Evolutionary conservation across 2,888 invertebrate species (phyloP), one percentile per base, ranked within the genome.

Genomic region (Drosophila pegasa): DNA sequence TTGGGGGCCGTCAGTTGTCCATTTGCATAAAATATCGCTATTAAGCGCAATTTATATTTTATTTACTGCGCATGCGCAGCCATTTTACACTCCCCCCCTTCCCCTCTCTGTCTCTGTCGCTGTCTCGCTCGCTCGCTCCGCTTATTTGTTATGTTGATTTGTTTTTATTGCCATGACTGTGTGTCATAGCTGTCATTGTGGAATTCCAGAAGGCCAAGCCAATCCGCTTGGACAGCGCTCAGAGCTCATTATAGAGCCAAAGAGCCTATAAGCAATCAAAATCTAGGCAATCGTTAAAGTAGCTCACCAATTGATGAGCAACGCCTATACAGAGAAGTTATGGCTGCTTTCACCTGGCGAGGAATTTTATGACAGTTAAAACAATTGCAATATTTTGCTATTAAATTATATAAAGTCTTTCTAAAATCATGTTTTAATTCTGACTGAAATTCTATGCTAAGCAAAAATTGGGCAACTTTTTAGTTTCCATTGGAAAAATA

Each of bases 21-120:
- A 86, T 85, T 85, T 82, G 87, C 84, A 85, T 85, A 87, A 84
- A 85, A 85, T 80, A 71, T 85, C 78, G 69, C 73, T 78, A 82
- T 85, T 84, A 87, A 76, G 66, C 78, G 68, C 60, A 81, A 81
- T 84, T 87, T 87, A 84, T 80, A 82, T 78, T 78, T 81, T 81
- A 81, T 75, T 84, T 80, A 57, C 57, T 68, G 85, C 85, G 85
- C 85, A 87, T 87, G 85, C 82, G 85, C 85, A 59, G 69, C 85
- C 85, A 87, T 85, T 87, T 87, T 80, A 54, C 22, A 10, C n/a
- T 38, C 12, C 18, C 27, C 25, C 4, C 38, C 14, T 56, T 43
- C 52, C 27, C 16, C 22, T 3, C 22, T 22, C 41, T 20, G 3
- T 18, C 58, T 48, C 14, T 12, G 20, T 37, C 47, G 0, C 18